Percentiles rank a stretch among this genome's conserved stretches.
phyloP scores from a whole-genome alignment of 1,140 invertebrate species.

The Platyscapa corneri region DNA sequence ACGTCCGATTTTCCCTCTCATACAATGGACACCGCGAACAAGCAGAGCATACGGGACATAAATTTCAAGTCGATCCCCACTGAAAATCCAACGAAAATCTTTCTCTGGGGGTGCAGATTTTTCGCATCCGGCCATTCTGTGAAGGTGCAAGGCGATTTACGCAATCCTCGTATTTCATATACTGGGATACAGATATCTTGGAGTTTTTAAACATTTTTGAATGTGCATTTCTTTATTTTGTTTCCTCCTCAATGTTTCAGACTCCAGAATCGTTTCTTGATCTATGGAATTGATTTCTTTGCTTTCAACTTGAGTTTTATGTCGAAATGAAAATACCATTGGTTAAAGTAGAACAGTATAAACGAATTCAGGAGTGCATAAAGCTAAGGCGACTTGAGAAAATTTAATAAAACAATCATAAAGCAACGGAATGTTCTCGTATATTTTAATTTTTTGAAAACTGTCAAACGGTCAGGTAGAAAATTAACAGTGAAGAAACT shows the following conservation, averaged over 20 bases:
- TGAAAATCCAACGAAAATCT: conserved; percentile 44
- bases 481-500: background rate
- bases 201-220: conserved; percentile 15
- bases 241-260: background rate
- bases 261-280: background rate
- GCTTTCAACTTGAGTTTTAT: background rate
- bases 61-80: conserved; percentile 44
- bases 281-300: background rate
- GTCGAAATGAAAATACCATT: background rate
- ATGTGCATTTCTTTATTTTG: background rate
- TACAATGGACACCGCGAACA: background rate
- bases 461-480: background rate
- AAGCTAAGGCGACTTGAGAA: background rate
- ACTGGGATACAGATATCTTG: background rate
- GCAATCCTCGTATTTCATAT: conserved; percentile 34
- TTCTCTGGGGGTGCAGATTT: conserved; percentile 23
- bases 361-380: background rate
- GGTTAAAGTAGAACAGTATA: background rate
- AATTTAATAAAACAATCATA: background rate
- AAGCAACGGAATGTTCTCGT: background rate
- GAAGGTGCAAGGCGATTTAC: conserved; percentile 3
- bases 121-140: background rate
- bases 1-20: background rate
- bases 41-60: conserved; percentile 10
- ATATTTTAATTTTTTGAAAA: background rate